Base-by-base conservation (phyloP, 2,797 vertebrate genomes). In the Acanthurus lineatus region DNA sequence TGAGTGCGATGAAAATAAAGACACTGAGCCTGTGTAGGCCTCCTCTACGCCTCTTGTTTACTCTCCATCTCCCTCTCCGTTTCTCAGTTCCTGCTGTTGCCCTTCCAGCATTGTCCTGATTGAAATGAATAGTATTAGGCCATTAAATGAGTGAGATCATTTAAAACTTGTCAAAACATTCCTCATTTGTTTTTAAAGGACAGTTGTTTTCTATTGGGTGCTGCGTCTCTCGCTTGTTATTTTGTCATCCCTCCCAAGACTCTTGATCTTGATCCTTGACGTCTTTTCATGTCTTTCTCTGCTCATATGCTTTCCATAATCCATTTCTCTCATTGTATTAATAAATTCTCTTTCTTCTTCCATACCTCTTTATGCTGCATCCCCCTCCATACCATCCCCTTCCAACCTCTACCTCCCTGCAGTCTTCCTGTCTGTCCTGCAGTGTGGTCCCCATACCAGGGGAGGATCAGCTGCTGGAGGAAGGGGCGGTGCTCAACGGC, bases 381-480 rank as follows among this genome's bases (percentile, higher is more conserved):
- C 35, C 68, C 45, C 25, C 73, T 67, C 22, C 48, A 20, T 58
- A 20, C 22, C 48, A 5, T 25, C 71, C 16, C 14, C 48, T 1
- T 52, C 59, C 40, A 11, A 65, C 17, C 59, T 15, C 52, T 12
- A 9, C 60, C 70, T 42, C 56, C 77, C 92, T 73, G 53, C 91
- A 99, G 98, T 94, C 95, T 72, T 84, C 89, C 52, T 98, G 97
- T 87, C 92, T 95, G 67, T 96, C 97, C 10, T 98, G 97, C 86
- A 96, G 91, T 73, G 93, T 92, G 84, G 91, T 91, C 3, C 94
- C 96, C 82, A 79, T 94, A 69, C 92, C 96, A 78, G 95, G 89
- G 79, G 94, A 92, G 11, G 95, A 96, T 91, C 94, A 89, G 73
- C 92, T 89, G 77, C 74, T 91, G 86, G 96, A 97, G 61, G 97